These are phyloP conservation scores for Netelia fuscicornis DNA, from an alignment of 2,888 invertebrate species.

Conservation along the genomic window DNA sequence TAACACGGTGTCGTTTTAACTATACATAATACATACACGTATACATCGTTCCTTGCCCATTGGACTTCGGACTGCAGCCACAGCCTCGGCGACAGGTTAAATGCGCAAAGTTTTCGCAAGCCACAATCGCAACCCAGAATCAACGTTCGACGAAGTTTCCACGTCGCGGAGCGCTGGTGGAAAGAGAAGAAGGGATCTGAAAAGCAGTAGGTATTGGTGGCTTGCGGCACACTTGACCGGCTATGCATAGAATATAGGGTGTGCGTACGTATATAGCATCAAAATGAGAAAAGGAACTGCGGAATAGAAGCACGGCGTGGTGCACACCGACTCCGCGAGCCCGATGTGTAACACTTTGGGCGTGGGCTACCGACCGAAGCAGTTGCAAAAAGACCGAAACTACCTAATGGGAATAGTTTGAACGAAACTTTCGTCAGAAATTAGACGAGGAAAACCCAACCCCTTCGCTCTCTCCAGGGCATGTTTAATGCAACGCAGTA, in stretches of 20 bases:
- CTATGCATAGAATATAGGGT: constrained; percentile 10
- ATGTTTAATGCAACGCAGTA: constrained; percentile 58
- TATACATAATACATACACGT: constrained; percentile 32
- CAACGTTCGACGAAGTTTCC: constrained; percentile 74
- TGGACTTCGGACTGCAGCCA: constrained; percentile 1
- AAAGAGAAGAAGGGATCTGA: neutral
- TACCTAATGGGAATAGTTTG: constrained; percentile 81
- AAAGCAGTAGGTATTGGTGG: constrained; percentile 35
- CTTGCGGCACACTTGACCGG: constrained; percentile 40
- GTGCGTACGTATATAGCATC: constrained; percentile 21
- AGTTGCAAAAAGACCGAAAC: constrained; percentile 75
- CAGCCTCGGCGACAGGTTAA: constrained; percentile 76
- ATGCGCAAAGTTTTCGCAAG: constrained; percentile 78
- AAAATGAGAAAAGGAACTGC: constrained; percentile 54
- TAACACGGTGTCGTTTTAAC: constrained; percentile 54
- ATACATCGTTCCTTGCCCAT: neutral
- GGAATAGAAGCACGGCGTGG: constrained; percentile 31
- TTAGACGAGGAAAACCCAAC: constrained; percentile 71
- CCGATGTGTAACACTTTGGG: constrained; percentile 15
- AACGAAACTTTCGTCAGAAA: constrained; percentile 74
- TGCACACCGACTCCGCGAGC: constrained; percentile 33
- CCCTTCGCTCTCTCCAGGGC: constrained; percentile 4
- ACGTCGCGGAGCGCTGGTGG: constrained; percentile 22
- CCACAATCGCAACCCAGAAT: constrained; percentile 78
- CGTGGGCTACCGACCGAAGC: constrained; percentile 26